Evolutionary conservation across 2,113 vertebrate species (phyloP), one percentile per base, ranked within the genome.

Genomic region (Callipepla squamata): DNA sequence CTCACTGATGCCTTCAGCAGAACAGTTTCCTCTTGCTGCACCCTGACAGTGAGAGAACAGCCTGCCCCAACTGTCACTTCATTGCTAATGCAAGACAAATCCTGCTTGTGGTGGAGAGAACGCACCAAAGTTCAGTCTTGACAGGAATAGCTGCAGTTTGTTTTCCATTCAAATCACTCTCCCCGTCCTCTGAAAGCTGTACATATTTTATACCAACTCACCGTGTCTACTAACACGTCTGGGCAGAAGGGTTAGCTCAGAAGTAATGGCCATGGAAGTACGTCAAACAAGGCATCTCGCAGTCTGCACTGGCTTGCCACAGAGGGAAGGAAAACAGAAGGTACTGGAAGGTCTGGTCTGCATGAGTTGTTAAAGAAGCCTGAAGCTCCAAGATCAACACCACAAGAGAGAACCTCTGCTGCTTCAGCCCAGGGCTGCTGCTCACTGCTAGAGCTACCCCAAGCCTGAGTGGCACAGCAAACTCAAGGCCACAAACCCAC

Each of bases 81-180:
- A 61, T 84, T 81, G 59, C 36, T 69, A 57, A 87, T 3, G 30
- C 34, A 44, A 48, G 48, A 69, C 42, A 76, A 75, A 94, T 78
- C 47, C 75, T 34, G 36, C 79, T 58, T 42, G 51, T 53, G 51
- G 26, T 9, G 8, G 51, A 28, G 26, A 53, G 51, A 53, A 53
- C 9, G 26, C 26, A 17, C 51, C 17, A 9, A 53, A 28, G 51
- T 53, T 28, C 51, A 66, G 62, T 45, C 63, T 73, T 36, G 47
- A 91, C 68, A 87, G 58, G 55, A 92, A 89, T 18, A 92, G 81
- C 89, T 89, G 89, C 87, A 87, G 74, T n/a, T 51, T 50, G 55
- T 93, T 70, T 77, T 70, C 65, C 74, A 25, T 55, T 94, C 87
- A 47, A 70, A 67, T 13, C 36, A 32, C 38, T 74, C 44, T 74